Base-by-base conservation (phyloP, 2,113 vertebrate genomes). In the Indicator indicator region DNA sequence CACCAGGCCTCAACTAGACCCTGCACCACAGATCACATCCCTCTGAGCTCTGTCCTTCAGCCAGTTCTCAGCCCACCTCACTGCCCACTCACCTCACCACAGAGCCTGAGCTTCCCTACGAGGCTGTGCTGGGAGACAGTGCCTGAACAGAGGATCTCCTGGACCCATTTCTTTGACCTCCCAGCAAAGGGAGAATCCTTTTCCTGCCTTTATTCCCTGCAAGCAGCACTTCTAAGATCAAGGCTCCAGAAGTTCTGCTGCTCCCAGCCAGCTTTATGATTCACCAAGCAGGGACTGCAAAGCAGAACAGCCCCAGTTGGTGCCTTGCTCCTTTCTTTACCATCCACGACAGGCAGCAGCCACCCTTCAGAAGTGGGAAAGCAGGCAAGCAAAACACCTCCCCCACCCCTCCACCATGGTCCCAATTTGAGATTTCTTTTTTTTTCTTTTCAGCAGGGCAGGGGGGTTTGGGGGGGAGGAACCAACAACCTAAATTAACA, bases 401-500 rank as follows among this genome's bases (percentile, higher is more conserved):
- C 46, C 54, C 71, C 73, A 44, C 15, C 15, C 42, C 46, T 48
- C 71, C 73, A 38, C 42, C 17, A 11, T 2, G 28, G 60, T 38
- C 88, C 70, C 75, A 44, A 36, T 9, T 10, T 5, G 60, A 86
- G 91, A 87, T 28, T 36, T 36, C 36, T 36, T 65, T 56, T 68
- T 79, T 79, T 62, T 46, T 59, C 73, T 74, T 33, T 21, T 27
- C 9, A 91, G 58, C 3, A 1, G 12, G 58, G 36, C 36, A 36
- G 36, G 36, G 8, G 36, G 36, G 36, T 36, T 36, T 36, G 36
- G 36, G 36, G 36, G 36, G 36, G 36, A 36, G 36, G 36, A 36
- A 36, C 36, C 36, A 36, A 36, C 36, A 36, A 36, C 36, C 76
- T 46, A 90, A 97, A 95, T 94, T 69, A 93, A 93, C 89, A 69